Base-by-base conservation (phyloP, 2,888 invertebrate genomes). In the Trichogramma evanescens region DNA sequence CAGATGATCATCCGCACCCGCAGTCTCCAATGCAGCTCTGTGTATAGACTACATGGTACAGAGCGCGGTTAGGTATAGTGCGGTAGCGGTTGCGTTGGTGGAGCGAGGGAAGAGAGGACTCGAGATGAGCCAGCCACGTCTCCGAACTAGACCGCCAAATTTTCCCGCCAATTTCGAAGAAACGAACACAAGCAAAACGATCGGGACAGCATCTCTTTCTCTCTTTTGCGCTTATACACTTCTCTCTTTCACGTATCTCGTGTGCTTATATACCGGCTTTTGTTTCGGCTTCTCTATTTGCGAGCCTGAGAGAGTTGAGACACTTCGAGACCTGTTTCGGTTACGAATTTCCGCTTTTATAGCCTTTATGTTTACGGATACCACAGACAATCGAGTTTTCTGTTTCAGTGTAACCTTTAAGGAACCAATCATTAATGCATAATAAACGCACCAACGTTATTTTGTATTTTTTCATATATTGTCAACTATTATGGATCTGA, bases 161-260 rank as follows among this genome's bases (percentile, higher is more conserved):
- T 60, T 63, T 63, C 59, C 63, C 58, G 63, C 63, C 63, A 60
- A 60, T 58, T 63, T 63, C 63, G 55, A 5, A 40, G 62, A 63
- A 63, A 10, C 4, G 8, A 49, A 10, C 63, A 57, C 59, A 58
- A 26, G 26, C 58, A 55, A 58, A 59, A 57, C 63, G 48, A 46
- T 55, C 26, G 26, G 13, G 26, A 26, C 57, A 63, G 5, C 57
- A 60, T 52, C 57, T 44, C 52, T 42, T 45, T 45, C 39, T 42
- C 44, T 56, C 7, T 26, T 38, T 26, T 26, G 26, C 26, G 26
- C 26, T 26, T 26, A 26, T 26, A 26, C 26, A 26, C 26, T 26
- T 26, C 26, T 26, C 26, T 26, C 26, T 26, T 26, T 26, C 26
- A 26, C 26, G 26, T 26, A 26, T n/a, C 50, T 50, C 44, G 43